These are phyloP conservation scores for Siphamia tubifer DNA, from an alignment of 2,113 vertebrate genomes.

Conservation along the genomic window DNA sequence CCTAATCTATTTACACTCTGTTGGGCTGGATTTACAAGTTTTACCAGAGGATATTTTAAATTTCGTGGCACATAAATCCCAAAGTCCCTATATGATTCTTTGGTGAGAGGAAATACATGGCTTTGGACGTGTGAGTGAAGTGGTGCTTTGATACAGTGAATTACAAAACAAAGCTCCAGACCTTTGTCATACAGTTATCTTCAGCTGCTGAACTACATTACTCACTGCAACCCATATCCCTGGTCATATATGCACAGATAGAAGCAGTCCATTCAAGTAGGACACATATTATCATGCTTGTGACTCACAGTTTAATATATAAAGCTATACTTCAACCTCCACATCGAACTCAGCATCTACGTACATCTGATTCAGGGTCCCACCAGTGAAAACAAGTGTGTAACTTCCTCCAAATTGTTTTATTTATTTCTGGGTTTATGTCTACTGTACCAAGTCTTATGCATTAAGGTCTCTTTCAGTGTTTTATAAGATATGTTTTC, in stretches of 20 bases:
- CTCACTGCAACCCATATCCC: not conserved
- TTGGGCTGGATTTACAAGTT: too few relatives aligned
- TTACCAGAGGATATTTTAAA: too few relatives aligned
- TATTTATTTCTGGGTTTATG: too few relatives aligned
- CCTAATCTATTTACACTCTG: too few relatives aligned
- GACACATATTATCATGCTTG: constrained; percentile 13
- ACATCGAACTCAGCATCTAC: too few relatives aligned
- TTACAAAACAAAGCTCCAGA: not conserved
- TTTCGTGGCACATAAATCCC: not conserved
- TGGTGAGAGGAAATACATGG: not conserved
- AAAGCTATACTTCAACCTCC: too few relatives aligned
- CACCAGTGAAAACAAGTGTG: too few relatives aligned
- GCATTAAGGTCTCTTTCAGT: too few relatives aligned
- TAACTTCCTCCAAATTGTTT: too few relatives aligned
- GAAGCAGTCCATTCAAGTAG: not conserved
- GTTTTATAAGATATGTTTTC: too few relatives aligned
- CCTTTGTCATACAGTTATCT: not conserved
- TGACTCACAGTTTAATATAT: not conserved
- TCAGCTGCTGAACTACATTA: not conserved
- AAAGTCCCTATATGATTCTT: not conserved
- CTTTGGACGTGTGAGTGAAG: not conserved
- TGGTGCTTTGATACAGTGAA: not conserved
- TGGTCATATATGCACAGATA: not conserved
- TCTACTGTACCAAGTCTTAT: too few relatives aligned
- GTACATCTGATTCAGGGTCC: too few relatives aligned